Evolutionary conservation across 2,797 vertebrate species (phyloP), one percentile per base, ranked within the genome.

Genomic region (Acipenser transmontanus): DNA sequence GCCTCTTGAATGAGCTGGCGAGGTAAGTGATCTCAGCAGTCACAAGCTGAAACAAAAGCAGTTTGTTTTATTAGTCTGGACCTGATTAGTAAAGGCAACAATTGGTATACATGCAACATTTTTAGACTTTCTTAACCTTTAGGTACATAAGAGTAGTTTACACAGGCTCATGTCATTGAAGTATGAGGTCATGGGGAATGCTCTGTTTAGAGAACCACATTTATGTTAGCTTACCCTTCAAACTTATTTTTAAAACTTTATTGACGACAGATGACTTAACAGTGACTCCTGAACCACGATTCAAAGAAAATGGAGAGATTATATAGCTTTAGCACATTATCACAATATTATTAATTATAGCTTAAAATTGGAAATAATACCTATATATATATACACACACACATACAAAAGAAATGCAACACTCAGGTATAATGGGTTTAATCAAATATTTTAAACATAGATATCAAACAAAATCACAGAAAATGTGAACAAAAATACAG

Each of bases 61-160:
- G 82, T 78, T 81, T 91, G 87, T 89, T 91, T 86, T 87, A 83
- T 74, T 80, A 81, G 65, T 78, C 84, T 90, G 87, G 86, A 80
- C 82, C 85, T 87, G 81, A 90, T 90, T 90, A 89, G 80, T 77
- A 84, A 87, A 81, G 72, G 80, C 74, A 90, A 89, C 86, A 90
- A 68, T 74, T 69, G 48, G 66, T 60, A 72, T 81, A 79, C 84
- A 85, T 83, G 85, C 84, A 83, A 82, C 82, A 82, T 86, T 86
- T 81, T 81, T 71, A 81, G 80, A 83, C 80, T 82, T 79, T 83
- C 79, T 85, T 72, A 76, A 75, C 71, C 73, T 71, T 47, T 79
- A 82, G 84, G 84, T 83, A 78, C 81, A 77, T 80, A 83, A 85
- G 83, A 83, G 79, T 78, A 80, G 85, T 87, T 87, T 86, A 84